These are phyloP conservation scores for Atta colombica DNA, from an alignment of 1,140 invertebrate species.

Conservation along the genomic window DNA sequence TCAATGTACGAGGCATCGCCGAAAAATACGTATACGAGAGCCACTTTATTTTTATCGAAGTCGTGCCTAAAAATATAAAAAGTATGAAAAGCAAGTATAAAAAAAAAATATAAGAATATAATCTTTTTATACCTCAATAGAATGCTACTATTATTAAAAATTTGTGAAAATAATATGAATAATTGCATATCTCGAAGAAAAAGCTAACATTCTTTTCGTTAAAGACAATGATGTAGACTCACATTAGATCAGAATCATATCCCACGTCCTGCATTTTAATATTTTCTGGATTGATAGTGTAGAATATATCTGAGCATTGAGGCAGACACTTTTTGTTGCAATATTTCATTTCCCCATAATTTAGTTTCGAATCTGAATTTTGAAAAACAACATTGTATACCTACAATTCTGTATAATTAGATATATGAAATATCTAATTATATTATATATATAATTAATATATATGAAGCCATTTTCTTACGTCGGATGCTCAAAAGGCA, in stretches of 20 bases:
- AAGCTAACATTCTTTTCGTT: background rate
- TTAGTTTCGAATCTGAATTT: slow-evolving; percentile 3
- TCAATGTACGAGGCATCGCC: slow-evolving; percentile 82
- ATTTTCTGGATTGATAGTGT: slow-evolving; percentile 67
- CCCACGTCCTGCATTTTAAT: slow-evolving; percentile 51
- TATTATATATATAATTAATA: background rate
- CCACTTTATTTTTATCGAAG: slow-evolving; percentile 64
- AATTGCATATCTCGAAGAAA: background rate
- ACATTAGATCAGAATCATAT: slow-evolving; percentile 65
- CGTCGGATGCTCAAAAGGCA: slow-evolving; percentile 71
- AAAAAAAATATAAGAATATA: slow-evolving; percentile 6
- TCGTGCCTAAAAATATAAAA: slow-evolving; percentile 56
- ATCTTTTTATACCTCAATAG: too few species aligned
- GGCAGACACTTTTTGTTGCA: slow-evolving; percentile 75
- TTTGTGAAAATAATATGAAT: background rate
- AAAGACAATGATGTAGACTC: slow-evolving; percentile 32
- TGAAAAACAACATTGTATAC: background rate
- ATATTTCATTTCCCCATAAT: background rate
- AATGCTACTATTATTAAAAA: too few species aligned
- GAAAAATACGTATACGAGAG: slow-evolving; percentile 79
- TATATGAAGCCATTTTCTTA: slow-evolving; percentile 36
- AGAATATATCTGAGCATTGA: slow-evolving; percentile 72
- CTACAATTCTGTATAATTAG: background rate
- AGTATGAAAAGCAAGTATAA: too few species aligned
- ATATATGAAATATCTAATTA: background rate